Conservation (phyloP, 2,888 invertebrate species). For the Platerodrilus igneus region DNA sequence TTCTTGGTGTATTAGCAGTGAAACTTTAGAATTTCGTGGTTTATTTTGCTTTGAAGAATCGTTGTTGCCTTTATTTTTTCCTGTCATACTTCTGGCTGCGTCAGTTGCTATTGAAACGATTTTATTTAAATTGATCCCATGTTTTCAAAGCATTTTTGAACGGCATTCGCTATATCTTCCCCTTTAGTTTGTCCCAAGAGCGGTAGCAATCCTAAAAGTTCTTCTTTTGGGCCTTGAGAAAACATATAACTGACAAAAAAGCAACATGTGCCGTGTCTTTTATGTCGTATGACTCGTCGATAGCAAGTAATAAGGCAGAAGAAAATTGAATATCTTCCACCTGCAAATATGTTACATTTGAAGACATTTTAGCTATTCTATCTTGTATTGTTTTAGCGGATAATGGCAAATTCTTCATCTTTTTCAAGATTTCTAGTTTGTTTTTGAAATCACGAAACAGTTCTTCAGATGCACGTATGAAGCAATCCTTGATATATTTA, state of each 20-base stretch:
- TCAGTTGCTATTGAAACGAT: too few species aligned
- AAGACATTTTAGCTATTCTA: constrained; percentile 31
- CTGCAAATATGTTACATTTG: constrained; percentile 28
- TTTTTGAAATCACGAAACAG: constrained; percentile 37
- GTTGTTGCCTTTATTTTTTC: too few species aligned
- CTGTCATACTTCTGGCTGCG: too few species aligned
- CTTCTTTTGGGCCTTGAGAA: constrained; percentile 17
- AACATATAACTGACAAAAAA: constrained; percentile 29
- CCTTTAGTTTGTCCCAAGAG: constrained; percentile 24
- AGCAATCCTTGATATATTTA: constrained; percentile 24
- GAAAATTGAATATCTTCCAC: constrained; percentile 32
- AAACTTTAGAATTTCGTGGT: too few species aligned
- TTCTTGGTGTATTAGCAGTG: too few species aligned
- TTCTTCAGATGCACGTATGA: constrained; percentile 31
- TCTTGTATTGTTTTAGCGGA: constrained; percentile 32
- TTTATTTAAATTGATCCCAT: too few species aligned
- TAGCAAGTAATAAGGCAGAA: constrained; percentile 30
- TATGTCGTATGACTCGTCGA: constrained; percentile 34
- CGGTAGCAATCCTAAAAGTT: constrained; percentile 3
- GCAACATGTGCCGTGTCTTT: constrained; percentile 32
- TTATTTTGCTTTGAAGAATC: too few species aligned
- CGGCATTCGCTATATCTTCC: constrained; percentile 33
- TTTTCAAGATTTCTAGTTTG: constrained; percentile 29
- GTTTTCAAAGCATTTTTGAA: constrained; percentile 23
- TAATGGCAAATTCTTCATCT: constrained; percentile 28